Conservation (phyloP, 2,888 invertebrate genomes). For the Pardosa pseudoannulata region DNA sequence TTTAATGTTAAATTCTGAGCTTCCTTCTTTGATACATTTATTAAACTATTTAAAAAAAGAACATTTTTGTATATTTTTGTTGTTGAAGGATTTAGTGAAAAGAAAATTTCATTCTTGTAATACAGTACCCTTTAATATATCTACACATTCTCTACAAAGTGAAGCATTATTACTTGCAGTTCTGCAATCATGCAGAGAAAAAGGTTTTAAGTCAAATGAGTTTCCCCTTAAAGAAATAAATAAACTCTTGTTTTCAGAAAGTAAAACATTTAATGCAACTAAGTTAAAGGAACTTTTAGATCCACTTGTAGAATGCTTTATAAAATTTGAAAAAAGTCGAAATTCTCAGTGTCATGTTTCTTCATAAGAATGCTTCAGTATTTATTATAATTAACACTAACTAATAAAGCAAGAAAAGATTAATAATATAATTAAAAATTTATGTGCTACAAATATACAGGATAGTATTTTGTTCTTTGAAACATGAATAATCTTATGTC, state of each 20-base stretch:
- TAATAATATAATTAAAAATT: no score
- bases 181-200: conserved; percentile 60
- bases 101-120: conserved; percentile 40
- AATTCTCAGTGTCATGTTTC: not conserved
- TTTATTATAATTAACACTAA: no score
- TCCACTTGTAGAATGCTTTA: conserved; percentile 50
- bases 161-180: conserved; percentile 54
- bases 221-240: conserved; percentile 44
- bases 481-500: no score
- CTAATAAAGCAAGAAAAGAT: no score
- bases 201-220: conserved; percentile 37
- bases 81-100: conserved; percentile 40
- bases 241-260: conserved; percentile 1
- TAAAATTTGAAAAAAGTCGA: conserved; percentile 41
- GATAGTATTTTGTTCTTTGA: no score
- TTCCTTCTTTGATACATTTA: conserved; percentile 28
- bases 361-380: no score
- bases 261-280: conserved; percentile 23
- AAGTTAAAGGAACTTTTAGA: conserved; percentile 41
- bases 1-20: conserved; percentile 30
- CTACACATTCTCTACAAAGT: conserved; percentile 41
- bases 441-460: no score
- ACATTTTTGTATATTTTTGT: conserved; percentile 47
- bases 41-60: conserved; percentile 36
- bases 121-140: conserved; percentile 24